Evolutionary conservation across 2,888 invertebrate genomes (phyloP).

Genomic region (Panopea generosa): DNA sequence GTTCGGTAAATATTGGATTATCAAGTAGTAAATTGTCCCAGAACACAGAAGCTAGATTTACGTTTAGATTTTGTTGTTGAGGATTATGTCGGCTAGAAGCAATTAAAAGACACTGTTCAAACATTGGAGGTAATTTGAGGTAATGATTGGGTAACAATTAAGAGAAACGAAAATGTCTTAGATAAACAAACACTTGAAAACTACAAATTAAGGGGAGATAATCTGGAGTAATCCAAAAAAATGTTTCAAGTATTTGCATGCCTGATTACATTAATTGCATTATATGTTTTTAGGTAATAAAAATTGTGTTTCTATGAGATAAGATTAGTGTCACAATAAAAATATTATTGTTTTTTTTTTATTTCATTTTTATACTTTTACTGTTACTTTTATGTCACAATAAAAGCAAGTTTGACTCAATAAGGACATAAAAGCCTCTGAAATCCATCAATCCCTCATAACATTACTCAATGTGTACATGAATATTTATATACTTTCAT

Average conservation of each 20-base stretch:
- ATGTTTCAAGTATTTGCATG: not conserved
- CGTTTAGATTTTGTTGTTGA: not conserved
- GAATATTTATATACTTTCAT: no score
- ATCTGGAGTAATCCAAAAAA: not conserved
- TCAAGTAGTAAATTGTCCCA: not conserved
- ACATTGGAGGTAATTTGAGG: not conserved
- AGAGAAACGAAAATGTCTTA: not conserved
- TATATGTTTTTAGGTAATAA: not conserved
- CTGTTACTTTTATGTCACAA: no score
- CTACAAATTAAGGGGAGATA: slow-evolving; percentile 7
- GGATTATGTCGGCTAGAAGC: not conserved
- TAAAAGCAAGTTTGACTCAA: no score
- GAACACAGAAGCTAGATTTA: not conserved
- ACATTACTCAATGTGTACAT: no score
- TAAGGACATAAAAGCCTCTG: no score
- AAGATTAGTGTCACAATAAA: not conserved
- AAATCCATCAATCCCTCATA: no score
- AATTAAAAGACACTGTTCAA: not conserved
- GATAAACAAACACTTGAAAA: slow-evolving; percentile 8
- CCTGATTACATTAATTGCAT: not conserved
- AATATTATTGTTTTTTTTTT: no score
- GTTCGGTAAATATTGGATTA: slow-evolving; percentile 37
- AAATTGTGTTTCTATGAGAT: not conserved
- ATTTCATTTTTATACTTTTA: no score
- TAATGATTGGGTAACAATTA: not conserved